phyloP scores from a whole-genome alignment of 2,113 vertebrate genomes.

The Potamarius usumacintae region DNA sequence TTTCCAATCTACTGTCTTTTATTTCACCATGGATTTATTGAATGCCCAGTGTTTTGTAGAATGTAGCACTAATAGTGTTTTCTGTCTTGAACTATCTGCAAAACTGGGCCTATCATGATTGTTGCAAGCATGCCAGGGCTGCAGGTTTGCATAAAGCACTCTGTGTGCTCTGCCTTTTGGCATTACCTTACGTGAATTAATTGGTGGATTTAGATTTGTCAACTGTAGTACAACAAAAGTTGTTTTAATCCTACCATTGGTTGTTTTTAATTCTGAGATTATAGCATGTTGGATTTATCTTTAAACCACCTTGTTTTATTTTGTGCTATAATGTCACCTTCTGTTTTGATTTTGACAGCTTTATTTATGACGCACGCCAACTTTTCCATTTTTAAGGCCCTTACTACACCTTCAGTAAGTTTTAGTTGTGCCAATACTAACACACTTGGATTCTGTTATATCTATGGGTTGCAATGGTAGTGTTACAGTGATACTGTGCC shows the following conservation, averaged over 20 bases:
- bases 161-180: constrained; percentile 8
- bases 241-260: background rate
- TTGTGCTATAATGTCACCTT: constrained; percentile 13
- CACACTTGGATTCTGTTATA: constrained; percentile 51
- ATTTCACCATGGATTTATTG: constrained; percentile 1
- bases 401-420: constrained; percentile 11
- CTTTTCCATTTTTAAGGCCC: constrained; percentile 8
- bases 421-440: constrained; percentile 24
- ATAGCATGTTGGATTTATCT: background rate
- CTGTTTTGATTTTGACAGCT: background rate
- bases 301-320: constrained; percentile 15
- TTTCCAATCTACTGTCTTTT: background rate
- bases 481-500: constrained; percentile 37
- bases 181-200: constrained; percentile 14
- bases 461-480: constrained; percentile 48
- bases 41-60: constrained; percentile 28
- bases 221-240: constrained; percentile 20
- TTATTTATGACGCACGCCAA: background rate
- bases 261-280: constrained; percentile 16
- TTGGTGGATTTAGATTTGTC: constrained; percentile 13
- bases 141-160: constrained; percentile 37
- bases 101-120: constrained; percentile 26
- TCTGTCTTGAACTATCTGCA: constrained; percentile 19
- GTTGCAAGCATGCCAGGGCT: constrained; percentile 10
- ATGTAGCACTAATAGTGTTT: constrained; percentile 26